A percentile compares a stretch with the other conserved stretches of the same genome.
Evolutionary conservation across 2,113 vertebrate genomes (phyloP).

Genomic region (Zingel zingel): DNA sequence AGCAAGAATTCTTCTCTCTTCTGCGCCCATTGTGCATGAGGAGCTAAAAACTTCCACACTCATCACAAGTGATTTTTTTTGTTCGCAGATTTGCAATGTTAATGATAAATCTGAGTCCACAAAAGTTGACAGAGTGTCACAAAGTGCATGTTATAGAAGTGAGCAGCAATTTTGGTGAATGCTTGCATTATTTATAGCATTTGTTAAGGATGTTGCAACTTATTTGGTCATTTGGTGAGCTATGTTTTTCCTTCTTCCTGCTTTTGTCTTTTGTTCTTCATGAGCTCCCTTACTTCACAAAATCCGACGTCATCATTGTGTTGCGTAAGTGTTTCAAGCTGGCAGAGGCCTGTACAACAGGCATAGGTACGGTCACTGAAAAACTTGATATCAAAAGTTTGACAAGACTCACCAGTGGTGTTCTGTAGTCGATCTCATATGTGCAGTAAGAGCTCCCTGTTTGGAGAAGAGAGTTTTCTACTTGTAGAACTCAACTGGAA

Average conservation of each 20-base stretch:
- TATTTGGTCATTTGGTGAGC: not conserved
- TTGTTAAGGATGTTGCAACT: not conserved
- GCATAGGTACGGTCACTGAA: not conserved
- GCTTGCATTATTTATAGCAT: not conserved
- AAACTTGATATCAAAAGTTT: slow-evolving; percentile 1
- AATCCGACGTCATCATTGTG: slow-evolving; percentile 61
- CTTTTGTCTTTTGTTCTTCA: slow-evolving; percentile 65
- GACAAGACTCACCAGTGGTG: not conserved
- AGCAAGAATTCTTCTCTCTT: slow-evolving; percentile 46
- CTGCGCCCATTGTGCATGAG: slow-evolving; percentile 48
- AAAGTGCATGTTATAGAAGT: not conserved
- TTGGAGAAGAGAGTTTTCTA: not conserved
- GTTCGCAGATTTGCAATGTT: not conserved
- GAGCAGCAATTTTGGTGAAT: not conserved
- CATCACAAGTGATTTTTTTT: not conserved
- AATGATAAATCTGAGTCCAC: not conserved
- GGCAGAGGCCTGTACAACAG: slow-evolving; percentile 23
- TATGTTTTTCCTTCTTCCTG: slow-evolving; percentile 27
- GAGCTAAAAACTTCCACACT: slow-evolving; percentile 27
- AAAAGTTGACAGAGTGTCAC: not conserved
- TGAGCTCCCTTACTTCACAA: slow-evolving; percentile 55
- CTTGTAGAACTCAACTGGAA: not conserved
- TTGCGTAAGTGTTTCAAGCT: not conserved
- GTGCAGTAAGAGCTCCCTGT: slow-evolving; percentile 4
- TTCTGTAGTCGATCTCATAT: not conserved